These are phyloP conservation scores for Neoniphon sammara DNA, from an alignment of 2,797 vertebrate genomes.

Conservation along the genomic window DNA sequence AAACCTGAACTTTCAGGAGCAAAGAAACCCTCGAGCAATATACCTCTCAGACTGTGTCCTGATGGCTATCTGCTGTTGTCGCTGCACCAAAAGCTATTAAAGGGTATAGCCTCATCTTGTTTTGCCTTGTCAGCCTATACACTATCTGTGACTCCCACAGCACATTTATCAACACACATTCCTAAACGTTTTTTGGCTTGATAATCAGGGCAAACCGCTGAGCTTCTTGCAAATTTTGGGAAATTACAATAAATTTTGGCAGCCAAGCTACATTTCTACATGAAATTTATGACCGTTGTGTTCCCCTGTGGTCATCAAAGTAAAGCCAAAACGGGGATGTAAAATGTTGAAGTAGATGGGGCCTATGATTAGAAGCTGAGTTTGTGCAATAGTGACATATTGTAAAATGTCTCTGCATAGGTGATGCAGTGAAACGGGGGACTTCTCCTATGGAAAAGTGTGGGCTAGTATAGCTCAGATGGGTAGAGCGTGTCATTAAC, in stretches of 20 bases:
- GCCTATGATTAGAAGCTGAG: not conserved
- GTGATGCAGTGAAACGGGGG: conserved; percentile 4
- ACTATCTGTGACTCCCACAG: conserved; percentile 40
- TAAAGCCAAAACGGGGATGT: conserved; percentile 34
- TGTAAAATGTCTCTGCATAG: not conserved
- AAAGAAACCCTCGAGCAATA: conserved; percentile 25
- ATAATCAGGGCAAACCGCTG: conserved; percentile 39
- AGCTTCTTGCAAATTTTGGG: conserved; percentile 13
- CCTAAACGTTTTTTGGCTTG: conserved; percentile 47
- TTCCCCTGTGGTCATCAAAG: conserved; percentile 14
- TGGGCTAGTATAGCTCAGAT: not conserved
- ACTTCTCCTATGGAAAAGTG: not conserved
- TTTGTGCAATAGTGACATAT: conserved; percentile 36
- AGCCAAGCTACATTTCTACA: conserved; percentile 10
- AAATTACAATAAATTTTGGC: not conserved
- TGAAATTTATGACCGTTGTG: conserved; percentile 3
- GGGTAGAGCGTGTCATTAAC: not conserved
- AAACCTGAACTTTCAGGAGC: conserved; percentile 16
- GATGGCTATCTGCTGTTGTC: conserved; percentile 16
- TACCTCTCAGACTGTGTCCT: conserved; percentile 1
- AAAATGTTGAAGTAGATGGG: conserved; percentile 11
- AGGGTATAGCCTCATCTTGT: conserved; percentile 23
- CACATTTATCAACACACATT: conserved; percentile 64
- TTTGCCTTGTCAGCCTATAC: conserved; percentile 21
- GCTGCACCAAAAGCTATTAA: conserved; percentile 25